Conservation (phyloP, 2,113 vertebrate species). For the Acinonyx jubatus region DNA sequence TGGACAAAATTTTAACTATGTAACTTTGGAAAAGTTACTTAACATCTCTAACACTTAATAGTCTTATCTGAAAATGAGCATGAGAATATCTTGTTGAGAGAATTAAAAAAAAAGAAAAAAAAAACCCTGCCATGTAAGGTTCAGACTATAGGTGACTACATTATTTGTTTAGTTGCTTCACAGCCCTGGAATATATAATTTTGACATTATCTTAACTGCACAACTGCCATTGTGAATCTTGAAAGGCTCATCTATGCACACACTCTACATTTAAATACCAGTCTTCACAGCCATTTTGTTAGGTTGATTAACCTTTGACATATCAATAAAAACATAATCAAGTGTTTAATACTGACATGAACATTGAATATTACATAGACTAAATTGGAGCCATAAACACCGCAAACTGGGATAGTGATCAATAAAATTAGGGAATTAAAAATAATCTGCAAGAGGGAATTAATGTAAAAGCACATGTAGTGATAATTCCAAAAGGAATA, state of each 20-base stretch:
- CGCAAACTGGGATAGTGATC: neutral
- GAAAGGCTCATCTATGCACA: neutral
- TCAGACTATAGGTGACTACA: neutral
- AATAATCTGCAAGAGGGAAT: neutral
- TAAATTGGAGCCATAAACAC: neutral
- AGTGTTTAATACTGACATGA: neutral
- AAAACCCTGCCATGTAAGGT: neutral
- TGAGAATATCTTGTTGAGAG: neutral
- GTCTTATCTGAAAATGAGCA: neutral
- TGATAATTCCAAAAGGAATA: neutral
- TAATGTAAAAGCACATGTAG: neutral
- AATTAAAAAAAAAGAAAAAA: neutral
- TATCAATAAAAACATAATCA: constrained; percentile 7
- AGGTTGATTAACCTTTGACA: constrained; percentile 12
- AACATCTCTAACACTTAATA: neutral
- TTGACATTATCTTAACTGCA: neutral
- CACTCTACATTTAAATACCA: neutral
- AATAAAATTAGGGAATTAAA: neutral
- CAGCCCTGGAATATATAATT: neutral
- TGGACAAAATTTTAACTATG: neutral
- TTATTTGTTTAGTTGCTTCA: neutral
- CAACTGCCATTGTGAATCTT: neutral
- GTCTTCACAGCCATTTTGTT: neutral
- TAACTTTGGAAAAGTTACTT: neutral
- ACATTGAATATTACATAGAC: neutral